phyloP scores from a whole-genome alignment of 2,888 invertebrate genomes.

The Parasteatoda lunata region DNA sequence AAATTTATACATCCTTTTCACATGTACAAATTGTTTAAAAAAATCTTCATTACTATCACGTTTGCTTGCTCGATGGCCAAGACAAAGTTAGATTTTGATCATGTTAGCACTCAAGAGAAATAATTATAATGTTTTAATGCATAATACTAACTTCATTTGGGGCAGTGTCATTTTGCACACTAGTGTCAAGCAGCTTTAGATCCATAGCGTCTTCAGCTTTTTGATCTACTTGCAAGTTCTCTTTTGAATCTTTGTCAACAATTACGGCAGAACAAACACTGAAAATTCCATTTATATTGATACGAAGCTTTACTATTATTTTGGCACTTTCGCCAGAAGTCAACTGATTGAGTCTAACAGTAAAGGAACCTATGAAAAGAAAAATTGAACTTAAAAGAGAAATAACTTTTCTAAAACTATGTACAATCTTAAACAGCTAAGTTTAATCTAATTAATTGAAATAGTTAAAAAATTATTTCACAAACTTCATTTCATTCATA shows the following conservation, averaged over 20 bases:
- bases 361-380: slow-evolving; percentile 74
- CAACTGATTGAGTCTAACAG: slow-evolving; percentile 82
- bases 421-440: background rate
- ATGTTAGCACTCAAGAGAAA: no score
- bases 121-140: no score
- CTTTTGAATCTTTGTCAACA: slow-evolving; percentile 71
- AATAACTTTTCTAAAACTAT: background rate
- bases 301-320: slow-evolving; percentile 94
- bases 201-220: slow-evolving; percentile 57
- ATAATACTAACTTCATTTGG: slow-evolving; percentile 33
- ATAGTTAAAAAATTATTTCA: no score
- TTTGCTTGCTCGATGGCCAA: no score
- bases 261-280: slow-evolving; percentile 89
- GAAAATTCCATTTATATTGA: slow-evolving; percentile 95
- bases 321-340: slow-evolving; percentile 92
- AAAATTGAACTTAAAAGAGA: background rate
- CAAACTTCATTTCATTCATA: no score
- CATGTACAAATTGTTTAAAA: no score
- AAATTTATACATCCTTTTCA: no score
- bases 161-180: slow-evolving; percentile 17
- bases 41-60: no score
- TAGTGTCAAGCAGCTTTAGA: slow-evolving; percentile 31
- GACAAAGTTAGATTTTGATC: no score
- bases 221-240: slow-evolving; percentile 60
- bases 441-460: no score